Evolutionary conservation across 2,888 invertebrate species (phyloP), one percentile per base, ranked within the genome.

Genomic region (Caenorhabditis afra): DNA sequence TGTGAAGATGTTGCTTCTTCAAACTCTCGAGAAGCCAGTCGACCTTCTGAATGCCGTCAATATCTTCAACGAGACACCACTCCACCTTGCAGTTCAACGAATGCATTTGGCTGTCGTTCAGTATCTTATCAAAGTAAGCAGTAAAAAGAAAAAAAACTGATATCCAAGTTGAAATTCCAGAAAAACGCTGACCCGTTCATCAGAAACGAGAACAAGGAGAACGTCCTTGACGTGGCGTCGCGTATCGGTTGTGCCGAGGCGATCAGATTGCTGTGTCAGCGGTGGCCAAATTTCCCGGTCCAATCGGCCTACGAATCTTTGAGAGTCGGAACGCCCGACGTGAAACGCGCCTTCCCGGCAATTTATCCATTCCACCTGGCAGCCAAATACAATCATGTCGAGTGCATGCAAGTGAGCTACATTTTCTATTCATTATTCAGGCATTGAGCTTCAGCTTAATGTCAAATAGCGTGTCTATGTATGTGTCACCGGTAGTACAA

Each of bases 161-260:
- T 29, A 0, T 16, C 44, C 11, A 41, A 41, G 18, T 47, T 3
- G 44, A 59, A 67, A n/a, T 80, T 83, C 35, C 77, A 88, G 87
- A 85, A 85, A 55, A 81, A 81, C 45, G 86, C 85, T 0, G 85
- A 88, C 64, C 85, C 86, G 18, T 77, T 80, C 52, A 68, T 85
- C 12, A 68, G 86, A n/a, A 89, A 89, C 57, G 88, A 87, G 1
- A 83, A 87, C 23, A 95, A 95, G 65, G 97, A 97, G 91, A 95
- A 96, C 41, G 95, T 97, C 0, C 92, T 98, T 88, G 97, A 98
- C 91, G 93, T 98, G 78, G 97, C 97, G 10, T 95, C 96, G 64
- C 95, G 96, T 91, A 92, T 91, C 16, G 87, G 87, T 8, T 84
- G 83, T 62, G 79, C 76, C 4, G 71, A 70, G 14, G 85, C 87